Conservation (phyloP, 2,888 invertebrate species). For the Meghimatium bilineatum region DNA sequence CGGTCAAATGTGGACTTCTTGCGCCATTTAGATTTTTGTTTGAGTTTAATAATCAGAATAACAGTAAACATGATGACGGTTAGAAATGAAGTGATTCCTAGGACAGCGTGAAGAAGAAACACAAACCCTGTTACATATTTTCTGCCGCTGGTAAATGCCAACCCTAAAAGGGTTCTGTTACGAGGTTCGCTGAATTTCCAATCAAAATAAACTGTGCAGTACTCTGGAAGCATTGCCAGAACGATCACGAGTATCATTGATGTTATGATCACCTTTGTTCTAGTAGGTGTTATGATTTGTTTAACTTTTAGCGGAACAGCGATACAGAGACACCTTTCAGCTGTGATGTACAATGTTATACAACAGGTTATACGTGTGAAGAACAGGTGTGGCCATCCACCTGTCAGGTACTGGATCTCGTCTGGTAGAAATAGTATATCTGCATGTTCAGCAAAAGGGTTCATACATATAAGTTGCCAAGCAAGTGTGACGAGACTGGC, state of each 20-base stretch:
- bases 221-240: background rate
- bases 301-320: slow-evolving; percentile 14
- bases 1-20: background rate
- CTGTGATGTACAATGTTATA: slow-evolving; percentile 6
- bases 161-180: slow-evolving; percentile 9
- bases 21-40: background rate
- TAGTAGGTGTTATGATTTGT: slow-evolving; percentile 1
- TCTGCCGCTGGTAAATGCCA: background rate
- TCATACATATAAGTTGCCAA: background rate
- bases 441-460: background rate
- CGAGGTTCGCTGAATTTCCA: background rate
- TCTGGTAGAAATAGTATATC: background rate
- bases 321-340: slow-evolving; percentile 21
- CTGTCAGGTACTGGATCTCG: slow-evolving; percentile 7
- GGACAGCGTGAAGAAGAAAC: slow-evolving; percentile 8
- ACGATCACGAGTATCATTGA: background rate
- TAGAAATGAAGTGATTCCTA: background rate
- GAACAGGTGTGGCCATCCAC: slow-evolving; percentile 2
- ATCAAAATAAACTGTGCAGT: background rate
- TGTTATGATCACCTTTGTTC: background rate
- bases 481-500: background rate
- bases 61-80: background rate
- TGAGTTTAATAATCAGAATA: background rate
- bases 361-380: slow-evolving; percentile 7
- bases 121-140: background rate